These are phyloP conservation scores for Poecilia latipinna DNA, from an alignment of 2,113 vertebrate genomes.

Conservation along the genomic window DNA sequence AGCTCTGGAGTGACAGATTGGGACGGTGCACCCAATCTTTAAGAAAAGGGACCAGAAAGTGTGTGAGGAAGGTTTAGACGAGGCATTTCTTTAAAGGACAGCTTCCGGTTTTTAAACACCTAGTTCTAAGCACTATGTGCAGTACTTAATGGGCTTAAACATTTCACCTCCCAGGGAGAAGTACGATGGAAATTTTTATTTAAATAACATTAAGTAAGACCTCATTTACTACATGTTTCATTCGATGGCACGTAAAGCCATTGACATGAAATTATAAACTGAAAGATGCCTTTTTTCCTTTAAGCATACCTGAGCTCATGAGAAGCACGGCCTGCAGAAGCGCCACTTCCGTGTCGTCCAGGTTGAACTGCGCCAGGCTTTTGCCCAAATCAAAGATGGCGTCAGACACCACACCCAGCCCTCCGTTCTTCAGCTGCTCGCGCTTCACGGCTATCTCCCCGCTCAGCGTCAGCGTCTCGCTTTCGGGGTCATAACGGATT, in stretches of 20 bases:
- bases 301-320: conserved; percentile 90
- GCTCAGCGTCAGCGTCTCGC: conserved; percentile 94
- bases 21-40: too few relatives aligned
- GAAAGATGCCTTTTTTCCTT: too few relatives aligned
- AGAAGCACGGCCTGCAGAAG: conserved; percentile 95
- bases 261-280: neutral
- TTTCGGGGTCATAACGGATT: conserved; percentile 94
- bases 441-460: conserved; percentile 95
- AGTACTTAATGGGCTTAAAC: too few relatives aligned
- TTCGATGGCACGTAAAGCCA: neutral
- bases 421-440: conserved; percentile 95
- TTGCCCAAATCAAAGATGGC: conserved; percentile 98
- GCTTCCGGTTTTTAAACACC: too few relatives aligned
- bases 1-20: too few relatives aligned
- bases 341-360: conserved; percentile 96
- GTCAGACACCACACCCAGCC: conserved; percentile 92
- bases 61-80: too few relatives aligned
- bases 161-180: too few relatives aligned
- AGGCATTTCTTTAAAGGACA: too few relatives aligned
- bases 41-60: too few relatives aligned
- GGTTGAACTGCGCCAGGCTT: conserved; percentile 93
- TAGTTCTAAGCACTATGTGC: too few relatives aligned
- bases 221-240: neutral
- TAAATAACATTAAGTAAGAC: neutral
- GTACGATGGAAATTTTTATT: too few relatives aligned